These are phyloP conservation scores for Heterotis niloticus DNA, from an alignment of 2,113 vertebrate species.

Conservation along the genomic window DNA sequence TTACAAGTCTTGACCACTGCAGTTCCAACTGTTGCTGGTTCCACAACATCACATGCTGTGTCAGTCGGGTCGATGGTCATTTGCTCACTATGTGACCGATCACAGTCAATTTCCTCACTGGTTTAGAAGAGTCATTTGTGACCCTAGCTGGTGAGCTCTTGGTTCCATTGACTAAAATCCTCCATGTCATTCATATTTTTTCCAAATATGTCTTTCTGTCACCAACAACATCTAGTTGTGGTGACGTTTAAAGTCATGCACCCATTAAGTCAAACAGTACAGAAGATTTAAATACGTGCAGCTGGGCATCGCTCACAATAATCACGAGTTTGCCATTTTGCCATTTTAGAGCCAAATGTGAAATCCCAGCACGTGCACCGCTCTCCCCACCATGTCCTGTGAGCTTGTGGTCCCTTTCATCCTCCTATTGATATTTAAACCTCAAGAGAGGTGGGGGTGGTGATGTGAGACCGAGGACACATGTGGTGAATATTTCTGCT, in stretches of 20 bases:
- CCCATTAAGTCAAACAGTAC: slow-evolving; percentile 36
- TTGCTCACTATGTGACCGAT: not conserved
- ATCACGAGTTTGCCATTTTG: slow-evolving; percentile 34
- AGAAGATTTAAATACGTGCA: slow-evolving; percentile 24
- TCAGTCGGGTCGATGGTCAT: not conserved
- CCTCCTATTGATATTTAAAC: slow-evolving; percentile 48
- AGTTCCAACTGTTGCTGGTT: not conserved
- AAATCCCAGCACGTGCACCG: slow-evolving; percentile 41
- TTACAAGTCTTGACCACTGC: too few relatives aligned
- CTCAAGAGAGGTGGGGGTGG: slow-evolving; percentile 24
- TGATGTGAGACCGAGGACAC: slow-evolving; percentile 36
- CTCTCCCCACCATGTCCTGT: slow-evolving; percentile 32
- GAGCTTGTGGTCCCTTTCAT: slow-evolving; percentile 44
- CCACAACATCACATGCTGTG: not conserved
- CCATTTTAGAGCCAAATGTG: slow-evolving; percentile 29
- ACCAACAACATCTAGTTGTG: slow-evolving; percentile 33
- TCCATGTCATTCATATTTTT: slow-evolving; percentile 11
- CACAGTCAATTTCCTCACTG: too few relatives aligned
- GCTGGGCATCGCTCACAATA: slow-evolving; percentile 33
- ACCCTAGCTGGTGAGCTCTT: not conserved
- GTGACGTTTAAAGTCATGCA: slow-evolving; percentile 41
- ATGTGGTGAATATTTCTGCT: slow-evolving; percentile 54
- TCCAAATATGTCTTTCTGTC: slow-evolving; percentile 31
- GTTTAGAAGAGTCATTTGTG: not conserved
- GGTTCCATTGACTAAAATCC: not conserved